Evolutionary conservation across 2,888 invertebrate genomes (phyloP), one percentile per base, ranked within the genome.

Genomic region (Pandemis cinnamomeana): DNA sequence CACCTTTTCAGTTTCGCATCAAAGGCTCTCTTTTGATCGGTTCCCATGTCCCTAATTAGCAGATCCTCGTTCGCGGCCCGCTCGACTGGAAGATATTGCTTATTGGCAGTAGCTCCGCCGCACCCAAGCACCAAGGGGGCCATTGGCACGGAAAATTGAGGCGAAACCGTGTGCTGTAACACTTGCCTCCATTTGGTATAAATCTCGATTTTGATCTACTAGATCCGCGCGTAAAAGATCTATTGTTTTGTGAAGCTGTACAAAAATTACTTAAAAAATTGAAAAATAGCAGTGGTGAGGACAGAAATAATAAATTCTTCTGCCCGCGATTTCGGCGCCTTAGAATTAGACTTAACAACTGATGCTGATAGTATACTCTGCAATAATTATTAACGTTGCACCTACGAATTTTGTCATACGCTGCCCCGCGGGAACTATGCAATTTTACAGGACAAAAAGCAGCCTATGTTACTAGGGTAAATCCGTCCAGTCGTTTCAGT

Each of bases 81-180:
- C 81, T 87, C 90, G 82, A 77, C 86, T 85, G 93, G 92, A 93
- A 94, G 89, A 91, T 90, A 94, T 93, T 93, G 93, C 91, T 93
- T 93, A 94, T 93, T 92, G 92, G 90, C 88, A 90, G 88, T 89
- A 90, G 88, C 90, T 87, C 80, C 84, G 81, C 84, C 85, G 85
- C 80, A 82, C 82, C 81, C 83, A 81, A 82, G 84, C 83, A 82
- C 85, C 84, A 82, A 80, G 81, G 77, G 80, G 83, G 82, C 83
- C 85, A 89, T 80, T 89, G 90, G 91, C 84, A 89, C 84, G 93
- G 93, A 93, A 93, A 93, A 93, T 93, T 92, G 89, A 90, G 89
- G 91, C 84, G 87, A 88, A 89, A 89, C 86, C 87, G 83, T 80
- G 81, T 82, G 81, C 81, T 80, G 83, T 85, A 86, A 86, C 81